These are phyloP conservation scores for Hassar affinis DNA, from an alignment of 2,113 vertebrate species.

Conservation along the genomic window DNA sequence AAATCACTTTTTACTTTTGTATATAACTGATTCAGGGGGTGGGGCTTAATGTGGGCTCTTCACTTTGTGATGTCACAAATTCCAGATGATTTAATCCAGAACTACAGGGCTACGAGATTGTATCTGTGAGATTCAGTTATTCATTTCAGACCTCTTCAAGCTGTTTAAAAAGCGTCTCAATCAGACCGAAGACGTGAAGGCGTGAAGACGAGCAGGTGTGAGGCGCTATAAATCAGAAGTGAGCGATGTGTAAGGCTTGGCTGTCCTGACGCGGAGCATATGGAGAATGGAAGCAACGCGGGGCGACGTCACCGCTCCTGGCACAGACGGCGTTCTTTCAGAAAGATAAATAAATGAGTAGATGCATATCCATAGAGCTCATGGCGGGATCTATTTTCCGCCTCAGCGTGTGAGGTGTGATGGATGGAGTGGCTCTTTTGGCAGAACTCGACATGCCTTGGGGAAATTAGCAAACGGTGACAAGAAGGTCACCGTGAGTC, in stretches of 20 bases:
- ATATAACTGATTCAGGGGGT: background rate
- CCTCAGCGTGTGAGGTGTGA: slow-evolving; percentile 60
- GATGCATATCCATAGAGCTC: slow-evolving; percentile 39
- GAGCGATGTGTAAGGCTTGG: slow-evolving; percentile 49
- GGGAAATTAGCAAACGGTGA: slow-evolving; percentile 44
- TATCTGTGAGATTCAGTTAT: background rate
- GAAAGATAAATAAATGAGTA: slow-evolving; percentile 62
- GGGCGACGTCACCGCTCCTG: slow-evolving; percentile 64
- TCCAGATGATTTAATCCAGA: background rate
- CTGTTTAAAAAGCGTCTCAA: background rate
- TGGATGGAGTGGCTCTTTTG: slow-evolving; percentile 52
- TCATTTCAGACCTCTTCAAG: background rate
- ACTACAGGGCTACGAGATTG: too few relatives aligned
- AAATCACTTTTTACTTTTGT: background rate
- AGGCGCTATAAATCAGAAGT: slow-evolving; percentile 47
- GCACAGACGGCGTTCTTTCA: slow-evolving; percentile 39
- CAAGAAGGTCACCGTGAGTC: slow-evolving; percentile 49
- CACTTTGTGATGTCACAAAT: background rate
- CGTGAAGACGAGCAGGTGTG: slow-evolving; percentile 24
- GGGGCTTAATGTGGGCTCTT: background rate
- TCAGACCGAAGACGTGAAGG: background rate
- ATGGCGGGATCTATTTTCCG: slow-evolving; percentile 47
- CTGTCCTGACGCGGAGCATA: slow-evolving; percentile 46
- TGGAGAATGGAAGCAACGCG: slow-evolving; percentile 50
- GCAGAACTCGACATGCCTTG: slow-evolving; percentile 18